Base-by-base conservation (phyloP, 2,113 vertebrate genomes). In the Dipodomys stephensi region DNA sequence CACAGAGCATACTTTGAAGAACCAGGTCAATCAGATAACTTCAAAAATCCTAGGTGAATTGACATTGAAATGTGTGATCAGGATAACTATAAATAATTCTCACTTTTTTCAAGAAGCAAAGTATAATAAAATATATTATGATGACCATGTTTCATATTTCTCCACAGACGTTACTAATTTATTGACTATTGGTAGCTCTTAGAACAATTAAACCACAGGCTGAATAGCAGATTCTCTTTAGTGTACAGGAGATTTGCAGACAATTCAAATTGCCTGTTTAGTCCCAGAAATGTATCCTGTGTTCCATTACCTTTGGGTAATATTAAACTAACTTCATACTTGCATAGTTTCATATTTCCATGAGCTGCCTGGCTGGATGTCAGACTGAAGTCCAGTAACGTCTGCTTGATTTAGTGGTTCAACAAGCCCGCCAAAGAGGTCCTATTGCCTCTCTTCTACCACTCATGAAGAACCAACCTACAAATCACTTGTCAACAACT, bases 401-500 rank as follows among this genome's bases (percentile, higher is more conserved):
- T 90, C 87, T 49, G 19, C 92, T 96, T 57, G 96, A 98, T 96
- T 97, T 92, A 98, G 96, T 72, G 94, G 96, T 97, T 98, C 97
- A 97, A 92, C 96, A 97, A 94, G 4, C 96, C 86, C n/a, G 88
- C 84, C 96, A 87, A 83, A 96, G 96, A 97, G 97, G 92, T 95
- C 88, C 96, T 69, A 77, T 77, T 93, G 96, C 97, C 96, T 98
- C 96, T 97, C 95, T 91, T 96, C 95, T 92, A 92, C 89, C 94
- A 68, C 96, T 98, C 98, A 96, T 91, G 76, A 98, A 97, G 97
- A 98, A 95, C 97, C 95, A 96, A 97, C 96, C 98, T 96, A 98
- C 98, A 98, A 98, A 98, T 99, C 98, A 98, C 98, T 98, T 97
- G 97, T 97, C 98, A 97, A 97, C 97, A 98, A 97, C 98, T 98